phyloP scores from a whole-genome alignment of 2,888 invertebrate species.

The Sesia bembeciformis region DNA sequence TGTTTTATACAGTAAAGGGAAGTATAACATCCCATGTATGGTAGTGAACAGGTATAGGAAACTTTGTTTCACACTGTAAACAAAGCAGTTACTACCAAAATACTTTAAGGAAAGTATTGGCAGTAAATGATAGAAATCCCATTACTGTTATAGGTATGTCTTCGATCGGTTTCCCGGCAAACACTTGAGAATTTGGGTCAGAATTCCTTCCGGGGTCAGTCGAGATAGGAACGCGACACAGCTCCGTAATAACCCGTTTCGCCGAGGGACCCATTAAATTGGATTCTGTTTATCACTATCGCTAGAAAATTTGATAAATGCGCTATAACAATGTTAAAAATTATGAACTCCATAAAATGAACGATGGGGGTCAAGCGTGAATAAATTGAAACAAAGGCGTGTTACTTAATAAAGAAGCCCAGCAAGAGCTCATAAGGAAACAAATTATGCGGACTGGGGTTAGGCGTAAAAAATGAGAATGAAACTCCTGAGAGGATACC shows the following conservation, averaged over 20 bases:
- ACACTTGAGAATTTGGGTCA: conserved; percentile 25
- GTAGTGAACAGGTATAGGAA: too few relatives aligned
- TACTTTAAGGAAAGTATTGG: too few relatives aligned
- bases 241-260: neutral
- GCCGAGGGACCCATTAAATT: neutral
- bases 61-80: too few relatives aligned
- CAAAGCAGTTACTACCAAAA: too few relatives aligned
- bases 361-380: conserved; percentile 22
- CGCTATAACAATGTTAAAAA: neutral
- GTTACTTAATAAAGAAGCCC: too few relatives aligned
- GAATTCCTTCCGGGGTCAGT: conserved; percentile 38
- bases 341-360: neutral
- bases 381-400: conserved; percentile 36
- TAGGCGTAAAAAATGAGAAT: conserved; percentile 28
- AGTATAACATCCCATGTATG: too few relatives aligned
- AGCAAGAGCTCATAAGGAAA: conserved; percentile 20
- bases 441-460: conserved; percentile 34
- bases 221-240: conserved; percentile 27
- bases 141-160: too few relatives aligned
- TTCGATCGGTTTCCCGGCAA: too few relatives aligned
- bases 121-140: too few relatives aligned
- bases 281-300: neutral
- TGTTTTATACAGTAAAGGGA: too few relatives aligned
- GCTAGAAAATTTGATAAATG: neutral
- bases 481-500: conserved; percentile 16